phyloP scores from a whole-genome alignment of 1,140 invertebrate species.

The Bradysia coprophila region DNA sequence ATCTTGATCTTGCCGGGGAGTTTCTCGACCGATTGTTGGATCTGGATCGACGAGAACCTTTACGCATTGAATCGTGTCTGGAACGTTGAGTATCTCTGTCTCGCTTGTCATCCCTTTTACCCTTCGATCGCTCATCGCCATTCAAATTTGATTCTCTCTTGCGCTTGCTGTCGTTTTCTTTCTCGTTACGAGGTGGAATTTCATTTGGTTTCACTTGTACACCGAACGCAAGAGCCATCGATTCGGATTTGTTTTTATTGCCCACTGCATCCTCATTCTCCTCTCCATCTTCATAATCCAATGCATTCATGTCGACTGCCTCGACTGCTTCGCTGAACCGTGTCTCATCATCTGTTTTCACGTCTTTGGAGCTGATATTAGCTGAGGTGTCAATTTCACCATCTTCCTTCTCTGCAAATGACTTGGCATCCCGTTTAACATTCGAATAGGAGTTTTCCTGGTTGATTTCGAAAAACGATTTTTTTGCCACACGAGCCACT shows the following conservation, averaged over 20 bases:
- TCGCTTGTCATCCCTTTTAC: constrained; percentile 2
- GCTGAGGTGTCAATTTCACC: constrained; percentile 7
- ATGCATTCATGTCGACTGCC: constrained; percentile 17
- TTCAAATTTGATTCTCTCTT: too few species aligned
- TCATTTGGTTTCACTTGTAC: neutral
- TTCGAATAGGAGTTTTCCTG: constrained; percentile 14
- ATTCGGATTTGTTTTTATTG: constrained; percentile 7
- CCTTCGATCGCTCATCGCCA: too few species aligned
- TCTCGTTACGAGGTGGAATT: neutral
- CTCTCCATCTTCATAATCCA: constrained; percentile 22
- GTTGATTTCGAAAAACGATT: constrained; percentile 18
- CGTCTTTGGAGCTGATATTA: constrained; percentile 7
- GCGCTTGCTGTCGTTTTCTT: neutral
- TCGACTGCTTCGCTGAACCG: too few species aligned
- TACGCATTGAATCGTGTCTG: neutral
- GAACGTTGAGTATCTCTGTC: neutral
- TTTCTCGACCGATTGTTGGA: neutral
- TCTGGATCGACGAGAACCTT: neutral
- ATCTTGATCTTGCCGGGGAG: neutral
- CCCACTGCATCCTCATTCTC: constrained; percentile 7
- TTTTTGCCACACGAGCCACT: constrained; percentile 16
- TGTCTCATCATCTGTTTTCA: neutral
- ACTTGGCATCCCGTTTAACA: constrained; percentile 2
- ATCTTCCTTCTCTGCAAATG: constrained; percentile 7
- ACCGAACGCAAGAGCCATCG: constrained; percentile 6